A percentile compares a stretch with the other conserved stretches of the same genome.
phyloP scores from a whole-genome alignment of 2,113 vertebrate genomes.

The Hippoglossus stenolepis region DNA sequence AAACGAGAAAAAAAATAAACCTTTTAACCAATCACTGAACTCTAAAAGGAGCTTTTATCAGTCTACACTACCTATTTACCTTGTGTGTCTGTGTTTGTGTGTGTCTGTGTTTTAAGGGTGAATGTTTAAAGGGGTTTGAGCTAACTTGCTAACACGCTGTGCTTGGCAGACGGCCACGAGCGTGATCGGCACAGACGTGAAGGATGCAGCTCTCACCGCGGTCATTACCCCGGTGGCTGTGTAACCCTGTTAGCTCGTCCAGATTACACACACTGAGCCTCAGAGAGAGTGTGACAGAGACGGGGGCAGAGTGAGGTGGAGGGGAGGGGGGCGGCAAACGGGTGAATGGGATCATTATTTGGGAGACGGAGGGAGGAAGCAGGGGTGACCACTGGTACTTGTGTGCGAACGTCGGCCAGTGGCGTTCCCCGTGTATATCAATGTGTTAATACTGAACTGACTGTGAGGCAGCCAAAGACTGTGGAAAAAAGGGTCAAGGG shows the following conservation, averaged over 20 bases:
- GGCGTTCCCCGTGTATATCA: slow-evolving; percentile 84
- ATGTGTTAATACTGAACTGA: slow-evolving; percentile 84
- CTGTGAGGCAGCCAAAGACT: slow-evolving; percentile 85
- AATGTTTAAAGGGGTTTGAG: slow-evolving; percentile 36
- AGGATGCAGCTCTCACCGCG: slow-evolving; percentile 58
- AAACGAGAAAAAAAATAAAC: neutral
- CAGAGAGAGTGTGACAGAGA: slow-evolving; percentile 55
- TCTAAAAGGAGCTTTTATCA: slow-evolving; percentile 50
- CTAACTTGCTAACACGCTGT: slow-evolving; percentile 47
- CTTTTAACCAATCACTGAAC: slow-evolving; percentile 56
- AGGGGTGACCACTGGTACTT: slow-evolving; percentile 70
- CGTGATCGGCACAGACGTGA: slow-evolving; percentile 65
- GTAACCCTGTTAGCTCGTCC: slow-evolving; percentile 68
- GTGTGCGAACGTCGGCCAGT: slow-evolving; percentile 65
- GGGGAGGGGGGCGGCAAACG: slow-evolving; percentile 13
- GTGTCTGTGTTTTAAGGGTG: slow-evolving; percentile 29
- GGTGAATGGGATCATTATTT: slow-evolving; percentile 75
- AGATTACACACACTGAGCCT: slow-evolving; percentile 72
- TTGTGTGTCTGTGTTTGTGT: slow-evolving; percentile 21
- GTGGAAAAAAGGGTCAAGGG: slow-evolving; percentile 53
- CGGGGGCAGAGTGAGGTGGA: slow-evolving; percentile 1
- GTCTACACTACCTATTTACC: slow-evolving; percentile 63
- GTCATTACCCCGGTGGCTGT: slow-evolving; percentile 51
- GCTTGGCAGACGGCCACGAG: slow-evolving; percentile 54
- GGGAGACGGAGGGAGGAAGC: slow-evolving; percentile 59